Evolutionary conservation across 2,113 vertebrate species (phyloP).

Genomic region (Columba janthina): DNA sequence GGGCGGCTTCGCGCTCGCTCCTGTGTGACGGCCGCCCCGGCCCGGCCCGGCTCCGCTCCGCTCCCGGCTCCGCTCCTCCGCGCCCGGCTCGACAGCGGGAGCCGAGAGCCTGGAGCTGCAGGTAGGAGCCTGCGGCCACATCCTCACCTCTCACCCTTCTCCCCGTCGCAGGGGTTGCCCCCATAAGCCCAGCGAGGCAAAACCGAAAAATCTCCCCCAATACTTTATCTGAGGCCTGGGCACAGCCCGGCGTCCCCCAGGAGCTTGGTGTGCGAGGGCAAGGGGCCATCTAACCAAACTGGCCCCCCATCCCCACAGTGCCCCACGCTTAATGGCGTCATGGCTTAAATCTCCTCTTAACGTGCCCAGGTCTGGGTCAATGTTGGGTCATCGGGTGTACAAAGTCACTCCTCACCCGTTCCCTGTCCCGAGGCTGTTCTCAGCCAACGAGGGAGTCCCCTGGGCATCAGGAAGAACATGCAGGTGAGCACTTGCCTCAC

Average conservation of each 20-base stretch:
- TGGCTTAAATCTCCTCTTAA: background rate
- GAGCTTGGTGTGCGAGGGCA: fast-evolving
- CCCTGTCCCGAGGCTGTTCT: background rate
- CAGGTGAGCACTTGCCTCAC: fast-evolving
- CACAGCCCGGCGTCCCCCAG: fast-evolving
- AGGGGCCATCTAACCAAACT: fast-evolving
- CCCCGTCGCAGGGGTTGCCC: too few relatives aligned
- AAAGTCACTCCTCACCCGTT: fast-evolving
- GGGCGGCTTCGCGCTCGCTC: background rate
- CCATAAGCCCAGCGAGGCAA: fast-evolving
- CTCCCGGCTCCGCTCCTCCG: background rate
- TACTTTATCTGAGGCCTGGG: fast-evolving
- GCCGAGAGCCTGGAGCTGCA: background rate
- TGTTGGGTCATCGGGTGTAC: fast-evolving
- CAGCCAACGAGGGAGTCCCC: fast-evolving
- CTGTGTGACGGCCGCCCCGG: background rate
- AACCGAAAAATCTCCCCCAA: fast-evolving
- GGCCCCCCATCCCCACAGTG: fast-evolving
- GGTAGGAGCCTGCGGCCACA: background rate
- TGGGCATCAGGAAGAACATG: fast-evolving
- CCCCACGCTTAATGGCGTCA: fast-evolving
- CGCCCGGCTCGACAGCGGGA: background rate
- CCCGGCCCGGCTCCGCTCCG: too few relatives aligned
- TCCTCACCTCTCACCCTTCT: too few relatives aligned
- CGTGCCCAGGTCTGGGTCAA: background rate